Evolutionary conservation across 2,888 invertebrate species (phyloP), one percentile per base, ranked within the genome.

Genomic region (Drosophila birchii): DNA sequence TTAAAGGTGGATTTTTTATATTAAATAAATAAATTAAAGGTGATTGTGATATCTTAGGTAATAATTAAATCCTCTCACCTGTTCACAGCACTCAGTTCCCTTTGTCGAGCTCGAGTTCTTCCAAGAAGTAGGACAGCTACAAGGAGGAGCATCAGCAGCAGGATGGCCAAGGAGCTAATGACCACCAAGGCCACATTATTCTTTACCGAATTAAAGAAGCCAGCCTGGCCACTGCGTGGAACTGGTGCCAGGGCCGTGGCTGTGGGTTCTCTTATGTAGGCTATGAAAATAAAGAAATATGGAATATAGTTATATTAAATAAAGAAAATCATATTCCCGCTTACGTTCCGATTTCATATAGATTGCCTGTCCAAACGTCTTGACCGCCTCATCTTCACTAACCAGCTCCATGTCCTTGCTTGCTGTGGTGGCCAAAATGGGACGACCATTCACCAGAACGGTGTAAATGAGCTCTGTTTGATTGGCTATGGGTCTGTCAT

Each of bases 311-410:
- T 23, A 12, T n/a, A 41, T 11, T 58, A 14, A 2, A 6, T n/a
- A 1, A 1, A 4, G 9, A 5, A 18, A 8, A 5, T 16, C 0
- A 0, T n/a, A 0, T 29, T 11, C 1, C 1, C n/a, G 94, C 95
- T 95, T 94, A 97, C 97, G 97, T 94, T 97, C 96, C 68, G 97
- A 96, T 93, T 97, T 97, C 78, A 96, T 96, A 56, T 96, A 94
- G 54, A 97, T 95, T 1, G 95, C 95, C 71, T 95, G 96, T 7
- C 96, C 96, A 57, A 97, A 93, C 78, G 96, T 95, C 29, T 94
- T 93, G 0, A 95, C 94, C 0, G 96, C 96, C 92, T 97, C 97
- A 39, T 95, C 95, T 61, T 96, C 95, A 7, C 95, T 94, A 5
- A 97, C 95, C n/a, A 97, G 93, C 66, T 95, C 94, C 97, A 97